These are phyloP conservation scores for Chrysochloris asiatica DNA, from an alignment of 2,113 vertebrate genomes.

Conservation along the genomic window DNA sequence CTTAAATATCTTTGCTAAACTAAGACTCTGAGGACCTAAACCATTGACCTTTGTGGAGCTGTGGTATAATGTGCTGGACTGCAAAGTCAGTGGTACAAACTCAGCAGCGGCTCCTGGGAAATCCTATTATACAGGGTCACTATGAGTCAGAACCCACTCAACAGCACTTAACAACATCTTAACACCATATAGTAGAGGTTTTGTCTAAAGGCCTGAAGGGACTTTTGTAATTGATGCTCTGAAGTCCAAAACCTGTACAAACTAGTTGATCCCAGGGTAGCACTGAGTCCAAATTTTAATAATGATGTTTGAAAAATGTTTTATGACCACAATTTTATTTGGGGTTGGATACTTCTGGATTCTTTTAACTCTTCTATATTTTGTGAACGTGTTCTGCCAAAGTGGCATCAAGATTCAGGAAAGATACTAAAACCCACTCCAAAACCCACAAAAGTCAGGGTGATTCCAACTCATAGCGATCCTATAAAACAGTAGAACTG, in stretches of 20 bases:
- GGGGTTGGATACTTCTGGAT: neutral
- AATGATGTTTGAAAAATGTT: slow-evolving; percentile 12
- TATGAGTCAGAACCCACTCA: too few species aligned
- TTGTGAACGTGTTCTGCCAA: slow-evolving; percentile 48
- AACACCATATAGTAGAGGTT: neutral
- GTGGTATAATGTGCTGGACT: too few species aligned
- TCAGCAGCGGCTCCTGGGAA: too few species aligned
- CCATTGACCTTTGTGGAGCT: too few species aligned
- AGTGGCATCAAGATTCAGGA: neutral
- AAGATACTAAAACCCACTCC: neutral
- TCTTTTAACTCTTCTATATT: slow-evolving; percentile 30
- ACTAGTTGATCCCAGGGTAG: neutral
- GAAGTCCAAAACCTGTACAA: slow-evolving; percentile 30
- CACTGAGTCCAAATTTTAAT: slow-evolving; percentile 14
- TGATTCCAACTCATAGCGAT: neutral
- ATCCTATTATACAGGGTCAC: too few species aligned
- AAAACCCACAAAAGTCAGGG: neutral
- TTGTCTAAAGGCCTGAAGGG: slow-evolving; percentile 27
- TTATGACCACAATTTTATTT: slow-evolving; percentile 51
- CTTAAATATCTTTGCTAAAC: slow-evolving; percentile 29
- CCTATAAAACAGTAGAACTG: neutral
- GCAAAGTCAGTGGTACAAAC: too few species aligned
- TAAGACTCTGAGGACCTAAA: neutral
- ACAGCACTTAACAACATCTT: too few species aligned
- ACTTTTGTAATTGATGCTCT: slow-evolving; percentile 28